Evolutionary conservation across 2,888 invertebrate genomes (phyloP), one percentile per base, ranked within the genome.

Genomic region (Caradrina kadenii): DNA sequence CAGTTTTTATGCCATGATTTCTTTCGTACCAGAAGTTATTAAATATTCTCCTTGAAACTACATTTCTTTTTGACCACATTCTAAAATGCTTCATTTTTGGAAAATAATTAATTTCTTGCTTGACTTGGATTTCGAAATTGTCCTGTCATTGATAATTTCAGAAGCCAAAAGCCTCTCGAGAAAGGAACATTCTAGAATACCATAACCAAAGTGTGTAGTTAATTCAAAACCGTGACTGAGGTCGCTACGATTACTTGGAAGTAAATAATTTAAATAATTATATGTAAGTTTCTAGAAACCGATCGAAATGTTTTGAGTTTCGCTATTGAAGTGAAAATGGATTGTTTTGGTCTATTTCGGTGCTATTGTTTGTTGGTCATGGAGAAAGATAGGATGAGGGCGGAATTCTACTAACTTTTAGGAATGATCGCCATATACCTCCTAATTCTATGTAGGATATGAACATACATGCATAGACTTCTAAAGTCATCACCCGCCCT

Each of bases 231-330:
- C 75, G 60, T 68, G 68, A 68, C 78, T 68, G 60, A 79, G 67
- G 68, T 79, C 65, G 75, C 50, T 49, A 31, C 49, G 31, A 64
- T 74, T 64, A 67, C 58, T 65, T 22, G n/a, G 31, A 19, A 68
- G 56, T 63, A 65, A 73, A 68, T 68, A 71, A 75, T 71, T 71
- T 53, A 52, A 74, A 78, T 70, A 68, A 75, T 75, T 71, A 60
- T 71, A 69, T 63, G 63, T 65, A 63, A 70, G 70, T 75, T 50
- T 65, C 53, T 56, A 56, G 67, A 68, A 70, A 68, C 39, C 35
- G 31, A 63, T 17, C 45, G 39, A 53, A 70, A 68, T 71, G 2
- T 45, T 58, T 63, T 35, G 58, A 56, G 10, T 76, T 72, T 61
- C n/a, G 22, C 58, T 35, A 56, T 35, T 49, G 11, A 1, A 19